A percentile compares a stretch with the other conserved stretches of the same genome.
These are phyloP conservation scores for Boleophthalmus pectinirostris DNA, from an alignment of 2,113 vertebrate species.

Conservation along the genomic window DNA sequence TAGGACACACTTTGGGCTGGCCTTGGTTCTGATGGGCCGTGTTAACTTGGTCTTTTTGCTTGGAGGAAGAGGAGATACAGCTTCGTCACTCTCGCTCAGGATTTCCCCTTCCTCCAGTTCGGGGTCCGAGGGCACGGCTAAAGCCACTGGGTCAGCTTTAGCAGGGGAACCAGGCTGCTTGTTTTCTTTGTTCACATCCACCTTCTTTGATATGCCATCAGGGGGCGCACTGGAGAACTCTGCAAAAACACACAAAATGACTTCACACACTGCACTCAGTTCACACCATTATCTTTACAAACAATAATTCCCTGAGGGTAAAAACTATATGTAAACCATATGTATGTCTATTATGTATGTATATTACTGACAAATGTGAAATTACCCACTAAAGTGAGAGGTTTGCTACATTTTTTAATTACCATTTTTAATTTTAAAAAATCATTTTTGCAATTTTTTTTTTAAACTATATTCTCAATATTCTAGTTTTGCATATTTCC, in stretches of 20 bases:
- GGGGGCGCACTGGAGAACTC: constrained; percentile 60
- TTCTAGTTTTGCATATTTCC: too few species aligned
- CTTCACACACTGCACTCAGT: not conserved
- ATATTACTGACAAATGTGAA: too few species aligned
- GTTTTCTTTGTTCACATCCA: constrained; percentile 94
- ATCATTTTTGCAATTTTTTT: too few species aligned
- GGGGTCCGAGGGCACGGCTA: constrained; percentile 38
- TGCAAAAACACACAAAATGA: constrained; percentile 29
- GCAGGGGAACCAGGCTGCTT: constrained; percentile 80
- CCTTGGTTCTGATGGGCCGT: constrained; percentile 37
- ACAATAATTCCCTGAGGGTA: not conserved
- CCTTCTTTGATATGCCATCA: constrained; percentile 48
- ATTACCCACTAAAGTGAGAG: too few species aligned
- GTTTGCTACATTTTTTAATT: too few species aligned
- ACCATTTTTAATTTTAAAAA: too few species aligned
- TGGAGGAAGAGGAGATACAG: constrained; percentile 47
- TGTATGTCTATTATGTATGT: not conserved
- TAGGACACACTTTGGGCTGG: constrained; percentile 46
- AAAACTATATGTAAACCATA: too few species aligned
- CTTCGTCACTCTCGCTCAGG: constrained; percentile 83
- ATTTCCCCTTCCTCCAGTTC: constrained; percentile 95
- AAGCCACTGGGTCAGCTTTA: constrained; percentile 36
- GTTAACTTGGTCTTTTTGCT: constrained; percentile 54
- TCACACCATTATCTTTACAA: not conserved
- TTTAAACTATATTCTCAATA: too few species aligned